These are phyloP conservation scores for Sinocyclocheilus maitianheensis DNA, from an alignment of 2,113 vertebrate species.

Conservation along the genomic window DNA sequence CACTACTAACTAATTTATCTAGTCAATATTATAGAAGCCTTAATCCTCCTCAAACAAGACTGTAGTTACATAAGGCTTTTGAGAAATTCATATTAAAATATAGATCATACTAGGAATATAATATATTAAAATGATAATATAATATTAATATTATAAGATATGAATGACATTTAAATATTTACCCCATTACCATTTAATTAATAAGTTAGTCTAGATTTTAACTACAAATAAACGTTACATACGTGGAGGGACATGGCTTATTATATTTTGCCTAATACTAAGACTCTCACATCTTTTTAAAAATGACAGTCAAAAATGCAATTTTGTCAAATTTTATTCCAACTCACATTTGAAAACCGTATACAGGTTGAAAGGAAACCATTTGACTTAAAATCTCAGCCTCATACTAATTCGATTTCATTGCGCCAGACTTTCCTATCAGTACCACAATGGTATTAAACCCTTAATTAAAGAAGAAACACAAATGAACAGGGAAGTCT, in stretches of 20 bases:
- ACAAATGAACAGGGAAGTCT: neutral
- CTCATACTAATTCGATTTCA: neutral
- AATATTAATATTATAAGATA: neutral
- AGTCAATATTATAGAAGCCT: neutral
- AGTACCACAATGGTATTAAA: neutral
- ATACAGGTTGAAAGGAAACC: neutral
- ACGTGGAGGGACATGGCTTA: neutral
- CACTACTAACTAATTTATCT: neutral
- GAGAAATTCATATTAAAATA: neutral
- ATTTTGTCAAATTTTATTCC: neutral
- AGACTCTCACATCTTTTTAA: no score
- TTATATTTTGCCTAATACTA: neutral
- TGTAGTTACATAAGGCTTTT: neutral
- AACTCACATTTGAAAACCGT: neutral
- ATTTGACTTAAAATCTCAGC: neutral
- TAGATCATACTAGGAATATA: neutral
- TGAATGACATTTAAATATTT: constrained; percentile 2
- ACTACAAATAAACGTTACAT: neutral
- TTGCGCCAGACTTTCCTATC: neutral
- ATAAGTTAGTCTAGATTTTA: neutral
- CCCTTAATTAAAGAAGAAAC: constrained; percentile 7
- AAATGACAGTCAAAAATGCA: neutral
- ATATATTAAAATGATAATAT: neutral
- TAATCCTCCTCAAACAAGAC: neutral
- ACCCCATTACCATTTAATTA: neutral